Evolutionary conservation across 2,113 vertebrate species (phyloP).

Genomic region (Oryctolagus cuniculus): mOryCun1.1 NC_091435.1:13076501-13077000

Average conservation of each 20-base stretch:
- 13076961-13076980: not conserved
- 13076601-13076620: no score
- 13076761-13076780: not conserved
- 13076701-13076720: not conserved
- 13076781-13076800: not conserved
- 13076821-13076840: not conserved
- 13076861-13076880: not conserved
- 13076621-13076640: not conserved
- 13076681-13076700: not conserved
- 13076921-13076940: not conserved
- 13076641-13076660: not conserved
- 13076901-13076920: not conserved
- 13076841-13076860: not conserved
- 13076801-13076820: not conserved
- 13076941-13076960: not conserved
- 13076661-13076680: not conserved
- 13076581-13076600: no score
- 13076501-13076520: no score
- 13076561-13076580: no score
- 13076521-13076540: no score
- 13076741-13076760: not conserved
- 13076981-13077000: not conserved
- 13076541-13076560: no score
- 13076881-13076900: not conserved
- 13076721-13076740: not conserved